A percentile compares a stretch with the other conserved stretches of the same genome.
These are phyloP conservation scores for Acrocephalus kingi DNA, from an alignment of 2,113 vertebrate genomes.

Conservation along the genomic window DNA sequence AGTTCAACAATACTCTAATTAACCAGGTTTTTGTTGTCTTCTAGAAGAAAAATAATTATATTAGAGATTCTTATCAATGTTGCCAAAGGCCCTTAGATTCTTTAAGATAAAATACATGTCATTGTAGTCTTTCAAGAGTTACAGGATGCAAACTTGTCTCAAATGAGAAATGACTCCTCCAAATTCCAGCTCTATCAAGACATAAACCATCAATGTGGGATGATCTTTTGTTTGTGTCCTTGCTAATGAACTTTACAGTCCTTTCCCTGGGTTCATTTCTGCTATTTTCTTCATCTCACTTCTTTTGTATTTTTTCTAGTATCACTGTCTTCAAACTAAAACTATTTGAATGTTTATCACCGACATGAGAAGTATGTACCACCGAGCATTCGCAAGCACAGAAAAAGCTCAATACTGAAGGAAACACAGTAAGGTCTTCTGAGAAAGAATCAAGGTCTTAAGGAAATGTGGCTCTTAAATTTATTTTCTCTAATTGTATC, in stretches of 20 bases:
- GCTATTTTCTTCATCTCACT: background rate
- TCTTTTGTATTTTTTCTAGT: background rate
- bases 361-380: background rate
- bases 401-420: background rate
- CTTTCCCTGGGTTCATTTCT: background rate
- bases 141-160: background rate
- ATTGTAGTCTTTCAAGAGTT: background rate
- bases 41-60: background rate
- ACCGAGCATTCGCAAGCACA: background rate
- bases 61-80: accelerated
- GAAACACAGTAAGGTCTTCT: background rate
- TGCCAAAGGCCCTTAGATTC: background rate
- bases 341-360: background rate
- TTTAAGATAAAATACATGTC: background rate
- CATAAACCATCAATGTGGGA: background rate
- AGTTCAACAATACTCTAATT: background rate
- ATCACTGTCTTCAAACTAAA: background rate
- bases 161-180: background rate
- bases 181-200: background rate
- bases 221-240: background rate
- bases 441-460: background rate
- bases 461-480: background rate
- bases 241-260: background rate
- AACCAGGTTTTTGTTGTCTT: background rate
- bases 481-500: no score